Base-by-base conservation (phyloP, 2,888 invertebrate genomes). In the Entomobrya multifasciata region DNA sequence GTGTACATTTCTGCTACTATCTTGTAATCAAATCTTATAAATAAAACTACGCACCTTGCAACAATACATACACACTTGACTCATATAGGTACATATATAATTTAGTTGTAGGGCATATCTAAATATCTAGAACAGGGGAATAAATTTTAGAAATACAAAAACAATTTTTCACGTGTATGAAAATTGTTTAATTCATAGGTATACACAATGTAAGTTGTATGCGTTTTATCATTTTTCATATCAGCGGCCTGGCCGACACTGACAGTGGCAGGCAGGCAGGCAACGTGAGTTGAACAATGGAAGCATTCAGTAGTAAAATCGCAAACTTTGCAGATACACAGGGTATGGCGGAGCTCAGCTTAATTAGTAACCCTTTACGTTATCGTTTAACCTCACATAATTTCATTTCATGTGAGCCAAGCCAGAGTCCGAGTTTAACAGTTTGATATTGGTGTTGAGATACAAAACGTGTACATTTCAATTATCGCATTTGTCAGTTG, bases 21-120 rank as follows among this genome's bases (percentile, higher is more conserved):
- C 65, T 17, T n/a, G 6, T 22, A 4, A 70, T 70, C 67, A 44
- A 70, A 70, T 70, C 15, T 11, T 49, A 74, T 52, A 74, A 52
- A 72, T 72, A 47, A 30, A 65, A 70, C 44, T 70, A 70, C 67
- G 67, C 67, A 70, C 65, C 36, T 36, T 36, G 36, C 36, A 8
- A n/a, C n/a, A 36, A 36, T 36, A 36, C 36, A 36, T 6, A n/a
- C 4, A 36, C 8, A 36, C 8, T 36, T 6, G 4, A 36, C 36
- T 36, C 4, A 4, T 36, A 36, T 36, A 36, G 5, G 8, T 36
- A 36, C 36, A 36, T 36, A 36, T 8, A 4, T 36, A n/a, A 36
- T 62, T 5, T 30, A 27, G 25, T 15, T 62, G 22, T 62, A 62
- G 25, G 47, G 41, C 36, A 44, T 67, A 41, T 47, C 30, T 41